Conservation (phyloP, 1,140 invertebrate species). For the Anastatus disparis region DNA sequence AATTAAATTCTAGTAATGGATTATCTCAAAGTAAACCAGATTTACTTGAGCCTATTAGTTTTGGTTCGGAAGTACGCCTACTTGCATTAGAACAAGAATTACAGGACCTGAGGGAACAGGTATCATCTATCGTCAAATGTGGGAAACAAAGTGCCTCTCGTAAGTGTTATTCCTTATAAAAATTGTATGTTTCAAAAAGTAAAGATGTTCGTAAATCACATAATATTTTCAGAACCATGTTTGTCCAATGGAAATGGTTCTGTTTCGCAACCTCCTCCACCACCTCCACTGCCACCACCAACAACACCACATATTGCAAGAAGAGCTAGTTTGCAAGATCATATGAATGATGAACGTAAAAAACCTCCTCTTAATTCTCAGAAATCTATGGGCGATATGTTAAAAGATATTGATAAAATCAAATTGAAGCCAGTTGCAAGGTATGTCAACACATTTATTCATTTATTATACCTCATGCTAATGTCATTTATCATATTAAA, state of each 20-base stretch:
- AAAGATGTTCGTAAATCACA: too few species aligned
- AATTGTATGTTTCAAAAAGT: background rate
- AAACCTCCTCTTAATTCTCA: conserved; percentile 54
- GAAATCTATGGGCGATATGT: conserved; percentile 60
- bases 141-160: conserved; percentile 46
- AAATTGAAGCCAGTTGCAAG: conserved; percentile 60
- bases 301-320: conserved; percentile 63
- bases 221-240: conserved; percentile 47
- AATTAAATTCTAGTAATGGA: conserved; percentile 49
- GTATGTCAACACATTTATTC: conserved; percentile 44
- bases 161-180: conserved; percentile 7
- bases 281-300: conserved; percentile 59
- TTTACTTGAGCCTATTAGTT: conserved; percentile 64
- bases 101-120: conserved; percentile 63
- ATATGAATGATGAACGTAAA: conserved; percentile 58
- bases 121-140: conserved; percentile 62
- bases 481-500: too few species aligned
- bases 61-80: conserved; percentile 64
- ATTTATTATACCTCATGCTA: too few species aligned
- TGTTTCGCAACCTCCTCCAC: conserved; percentile 49
- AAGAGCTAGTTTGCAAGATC: conserved; percentile 64
- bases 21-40: conserved; percentile 62
- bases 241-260: conserved; percentile 50
- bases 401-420: conserved; percentile 60
- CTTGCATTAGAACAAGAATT: conserved; percentile 64